These are phyloP conservation scores for Pasiphila rectangulata DNA, from an alignment of 2,888 invertebrate species.

Conservation along the genomic window DNA sequence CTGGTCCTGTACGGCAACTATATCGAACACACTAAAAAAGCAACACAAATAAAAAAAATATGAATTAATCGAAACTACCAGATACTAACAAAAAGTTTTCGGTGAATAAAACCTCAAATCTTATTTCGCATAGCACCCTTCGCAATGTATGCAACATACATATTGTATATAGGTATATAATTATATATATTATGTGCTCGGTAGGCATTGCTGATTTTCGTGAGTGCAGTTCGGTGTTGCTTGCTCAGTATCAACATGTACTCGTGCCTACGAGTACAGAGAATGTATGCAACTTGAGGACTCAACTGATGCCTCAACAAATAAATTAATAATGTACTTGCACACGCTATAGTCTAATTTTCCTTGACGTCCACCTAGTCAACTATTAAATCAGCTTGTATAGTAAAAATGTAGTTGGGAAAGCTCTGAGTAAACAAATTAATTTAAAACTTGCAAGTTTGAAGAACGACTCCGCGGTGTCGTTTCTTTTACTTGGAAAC, in stretches of 20 bases:
- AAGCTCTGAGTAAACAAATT: constrained; percentile 14
- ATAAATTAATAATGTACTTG: background rate
- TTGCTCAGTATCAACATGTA: background rate
- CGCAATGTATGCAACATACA: background rate
- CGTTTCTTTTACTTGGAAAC: constrained; percentile 8
- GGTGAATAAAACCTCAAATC: too few species aligned
- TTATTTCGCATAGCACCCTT: too few species aligned
- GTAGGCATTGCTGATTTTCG: background rate
- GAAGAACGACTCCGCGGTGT: constrained; percentile 4
- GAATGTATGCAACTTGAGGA: background rate
- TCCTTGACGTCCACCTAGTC: background rate
- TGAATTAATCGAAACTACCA: too few species aligned
- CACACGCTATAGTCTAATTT: background rate
- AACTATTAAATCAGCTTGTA: background rate
- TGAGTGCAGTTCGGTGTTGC: background rate
- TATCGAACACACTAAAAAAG: too few species aligned
- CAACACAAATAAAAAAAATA: too few species aligned
- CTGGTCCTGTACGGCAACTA: too few species aligned
- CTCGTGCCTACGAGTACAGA: too few species aligned
- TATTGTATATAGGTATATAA: too few species aligned
- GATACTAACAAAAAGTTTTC: too few species aligned
- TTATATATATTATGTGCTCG: too few species aligned
- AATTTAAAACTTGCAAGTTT: constrained; percentile 13
- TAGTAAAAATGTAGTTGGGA: constrained; percentile 8
- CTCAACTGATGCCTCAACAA: background rate